Evolutionary conservation across 2,797 vertebrate species (phyloP).

Genomic region (Sebastes minor): DNA sequence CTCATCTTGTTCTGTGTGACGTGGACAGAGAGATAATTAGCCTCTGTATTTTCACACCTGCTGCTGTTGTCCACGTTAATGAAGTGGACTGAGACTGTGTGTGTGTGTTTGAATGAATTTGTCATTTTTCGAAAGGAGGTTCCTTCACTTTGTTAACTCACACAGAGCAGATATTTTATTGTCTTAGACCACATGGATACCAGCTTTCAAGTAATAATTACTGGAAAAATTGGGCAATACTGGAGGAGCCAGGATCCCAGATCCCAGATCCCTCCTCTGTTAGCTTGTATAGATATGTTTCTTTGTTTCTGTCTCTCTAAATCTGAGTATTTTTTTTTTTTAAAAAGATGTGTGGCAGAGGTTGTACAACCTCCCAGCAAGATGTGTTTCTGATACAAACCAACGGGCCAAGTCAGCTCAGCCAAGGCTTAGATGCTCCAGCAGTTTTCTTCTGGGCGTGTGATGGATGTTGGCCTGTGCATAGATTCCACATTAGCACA

Average conservation of each 20-base stretch:
- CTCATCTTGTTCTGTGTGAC: conserved; percentile 34
- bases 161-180: conserved; percentile 21
- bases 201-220: conserved; percentile 20
- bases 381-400: conserved; percentile 57
- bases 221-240: conserved; percentile 19
- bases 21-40: conserved; percentile 28
- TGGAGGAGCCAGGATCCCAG: neutral
- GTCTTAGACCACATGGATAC: conserved; percentile 30
- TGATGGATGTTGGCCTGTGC: conserved; percentile 33
- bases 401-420: conserved; percentile 34
- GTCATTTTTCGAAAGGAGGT: neutral
- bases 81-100: conserved; percentile 17
- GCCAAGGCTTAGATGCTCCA: conserved; percentile 41
- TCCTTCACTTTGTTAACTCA: conserved; percentile 30
- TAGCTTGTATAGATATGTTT: conserved; percentile 22
- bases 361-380: conserved; percentile 48
- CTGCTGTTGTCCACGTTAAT: conserved; percentile 17
- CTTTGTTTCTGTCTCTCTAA: conserved; percentile 21
- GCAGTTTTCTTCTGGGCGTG: conserved; percentile 25
- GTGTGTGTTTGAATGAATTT: neutral
- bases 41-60: conserved; percentile 3
- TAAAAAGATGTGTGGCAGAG: conserved; percentile 27
- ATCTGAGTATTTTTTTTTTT: neutral
- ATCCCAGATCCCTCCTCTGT: conserved; percentile 20
- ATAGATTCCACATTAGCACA: conserved; percentile 48